Conservation (phyloP, 1,140 invertebrate genomes). For the Cotesia vestalis region DNA sequence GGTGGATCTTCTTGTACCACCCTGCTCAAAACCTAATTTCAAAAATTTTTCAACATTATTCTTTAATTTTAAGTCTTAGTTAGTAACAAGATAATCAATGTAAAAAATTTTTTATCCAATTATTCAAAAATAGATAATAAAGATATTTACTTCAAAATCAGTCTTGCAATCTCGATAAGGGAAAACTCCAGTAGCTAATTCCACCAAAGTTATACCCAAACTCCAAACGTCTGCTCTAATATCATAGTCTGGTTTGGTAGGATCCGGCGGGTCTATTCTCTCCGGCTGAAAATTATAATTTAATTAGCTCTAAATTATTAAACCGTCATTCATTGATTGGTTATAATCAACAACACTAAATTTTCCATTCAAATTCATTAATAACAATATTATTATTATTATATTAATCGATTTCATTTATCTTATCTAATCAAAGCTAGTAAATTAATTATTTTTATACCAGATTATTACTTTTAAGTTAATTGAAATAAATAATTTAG, state of each 20-base stretch:
- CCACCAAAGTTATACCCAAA: constrained; percentile 95
- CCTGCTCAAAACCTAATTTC: constrained; percentile 73
- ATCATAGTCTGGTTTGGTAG: constrained; percentile 92
- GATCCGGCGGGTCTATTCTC: constrained; percentile 90
- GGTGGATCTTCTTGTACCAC: constrained; percentile 90
- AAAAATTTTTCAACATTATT: not conserved
- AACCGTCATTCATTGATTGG: too few species aligned
- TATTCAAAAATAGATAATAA: constrained; percentile 1
- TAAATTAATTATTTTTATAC: not conserved
- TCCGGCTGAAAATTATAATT: constrained; percentile 78
- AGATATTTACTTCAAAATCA: constrained; percentile 89
- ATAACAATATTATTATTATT: not conserved
- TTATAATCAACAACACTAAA: too few species aligned
- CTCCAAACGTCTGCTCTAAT: constrained; percentile 99
- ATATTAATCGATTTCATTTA: not conserved
- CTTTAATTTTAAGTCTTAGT: too few species aligned
- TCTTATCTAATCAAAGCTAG: constrained; percentile 31
- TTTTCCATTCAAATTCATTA: not conserved
- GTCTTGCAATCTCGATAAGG: constrained; percentile 94
- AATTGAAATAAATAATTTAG: too few species aligned
- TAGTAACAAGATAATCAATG: too few species aligned
- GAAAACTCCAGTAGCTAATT: constrained; percentile 87
- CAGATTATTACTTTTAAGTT: constrained; percentile 7
- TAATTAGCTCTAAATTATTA: too few species aligned
- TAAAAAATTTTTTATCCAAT: not conserved